phyloP scores from a whole-genome alignment of 2,888 invertebrate genomes.

The Himalopsyche kuldschensis region DNA sequence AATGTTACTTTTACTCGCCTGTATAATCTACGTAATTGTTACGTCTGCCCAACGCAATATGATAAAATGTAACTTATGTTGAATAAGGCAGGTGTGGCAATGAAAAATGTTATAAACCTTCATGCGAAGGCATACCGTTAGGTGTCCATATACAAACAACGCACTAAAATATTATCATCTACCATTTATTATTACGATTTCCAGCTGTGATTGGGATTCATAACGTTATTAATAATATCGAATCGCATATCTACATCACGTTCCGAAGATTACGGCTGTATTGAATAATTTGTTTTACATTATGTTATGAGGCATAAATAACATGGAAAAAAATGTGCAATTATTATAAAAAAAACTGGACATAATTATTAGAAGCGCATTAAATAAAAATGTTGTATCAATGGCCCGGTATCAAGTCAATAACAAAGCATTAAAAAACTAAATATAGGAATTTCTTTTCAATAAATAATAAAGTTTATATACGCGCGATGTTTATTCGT shows the following conservation, averaged over 20 bases:
- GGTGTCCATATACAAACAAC: slow-evolving; percentile 16
- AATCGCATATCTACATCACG: not conserved
- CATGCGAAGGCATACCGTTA: not conserved
- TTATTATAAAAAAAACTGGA: too few relatives aligned
- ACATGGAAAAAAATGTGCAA: too few relatives aligned
- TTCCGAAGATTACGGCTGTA: not conserved
- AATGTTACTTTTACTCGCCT: not conserved
- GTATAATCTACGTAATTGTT: not conserved
- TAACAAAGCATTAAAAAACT: too few relatives aligned
- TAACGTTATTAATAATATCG: slow-evolving; percentile 3
- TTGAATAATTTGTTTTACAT: not conserved
- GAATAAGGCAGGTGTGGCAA: not conserved
- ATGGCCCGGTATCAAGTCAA: too few relatives aligned
- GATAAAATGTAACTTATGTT: not conserved
- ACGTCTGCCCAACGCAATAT: not conserved
- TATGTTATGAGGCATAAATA: too few relatives aligned
- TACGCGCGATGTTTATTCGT: too few relatives aligned
- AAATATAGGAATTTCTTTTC: too few relatives aligned
- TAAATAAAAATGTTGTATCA: too few relatives aligned
- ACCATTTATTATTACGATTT: slow-evolving; percentile 30
- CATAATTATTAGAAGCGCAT: too few relatives aligned
- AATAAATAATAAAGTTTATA: too few relatives aligned
- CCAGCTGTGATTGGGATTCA: slow-evolving; percentile 24
- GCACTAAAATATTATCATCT: slow-evolving; percentile 18
- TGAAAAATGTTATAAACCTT: not conserved